These are phyloP conservation scores for Schizopygopsis pylzovi DNA, from an alignment of 2,797 vertebrate species.

Conservation along the genomic window DNA sequence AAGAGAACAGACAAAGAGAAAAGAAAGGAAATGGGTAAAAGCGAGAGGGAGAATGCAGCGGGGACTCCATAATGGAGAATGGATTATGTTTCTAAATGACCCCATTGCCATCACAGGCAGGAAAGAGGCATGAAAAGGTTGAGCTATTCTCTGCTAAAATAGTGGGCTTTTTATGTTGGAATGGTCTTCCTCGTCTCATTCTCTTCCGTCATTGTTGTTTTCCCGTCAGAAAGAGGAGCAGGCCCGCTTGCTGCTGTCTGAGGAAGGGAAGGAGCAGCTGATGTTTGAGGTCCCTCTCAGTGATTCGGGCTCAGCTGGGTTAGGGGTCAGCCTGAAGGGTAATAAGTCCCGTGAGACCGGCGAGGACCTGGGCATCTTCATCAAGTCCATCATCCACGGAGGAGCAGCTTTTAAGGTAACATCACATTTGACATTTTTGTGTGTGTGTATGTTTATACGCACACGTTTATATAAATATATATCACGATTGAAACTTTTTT, in stretches of 20 bases:
- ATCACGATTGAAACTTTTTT: too few species aligned
- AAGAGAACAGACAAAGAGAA: slow-evolving; percentile 27
- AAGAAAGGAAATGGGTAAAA: slow-evolving; percentile 42
- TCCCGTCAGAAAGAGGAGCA: slow-evolving; percentile 85
- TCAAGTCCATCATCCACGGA: slow-evolving; percentile 96
- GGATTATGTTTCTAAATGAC: slow-evolving; percentile 59
- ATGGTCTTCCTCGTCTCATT: slow-evolving; percentile 49
- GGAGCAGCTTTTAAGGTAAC: slow-evolving; percentile 96
- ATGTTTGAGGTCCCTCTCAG: slow-evolving; percentile 96
- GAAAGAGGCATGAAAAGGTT: slow-evolving; percentile 62
- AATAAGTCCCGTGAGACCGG: slow-evolving; percentile 95
- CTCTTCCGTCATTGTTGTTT: slow-evolving; percentile 46
- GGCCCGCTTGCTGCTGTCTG: slow-evolving; percentile 71
- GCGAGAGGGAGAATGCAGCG: slow-evolving; percentile 43
- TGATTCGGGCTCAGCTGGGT: slow-evolving; percentile 93
- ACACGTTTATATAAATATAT: too few species aligned
- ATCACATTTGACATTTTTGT: neutral
- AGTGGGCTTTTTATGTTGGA: slow-evolving; percentile 58
- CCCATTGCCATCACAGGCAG: slow-evolving; percentile 55
- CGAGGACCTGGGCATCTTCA: slow-evolving; percentile 96
- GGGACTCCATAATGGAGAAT: slow-evolving; percentile 60
- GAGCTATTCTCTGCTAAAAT: slow-evolving; percentile 61
- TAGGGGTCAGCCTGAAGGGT: slow-evolving; percentile 96
- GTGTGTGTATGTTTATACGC: too few species aligned
- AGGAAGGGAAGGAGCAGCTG: slow-evolving; percentile 89